A percentile compares a stretch with the other conserved stretches of the same genome.
Evolutionary conservation across 2,888 invertebrate genomes (phyloP).

Genomic region (Sturmia bella): DNA sequence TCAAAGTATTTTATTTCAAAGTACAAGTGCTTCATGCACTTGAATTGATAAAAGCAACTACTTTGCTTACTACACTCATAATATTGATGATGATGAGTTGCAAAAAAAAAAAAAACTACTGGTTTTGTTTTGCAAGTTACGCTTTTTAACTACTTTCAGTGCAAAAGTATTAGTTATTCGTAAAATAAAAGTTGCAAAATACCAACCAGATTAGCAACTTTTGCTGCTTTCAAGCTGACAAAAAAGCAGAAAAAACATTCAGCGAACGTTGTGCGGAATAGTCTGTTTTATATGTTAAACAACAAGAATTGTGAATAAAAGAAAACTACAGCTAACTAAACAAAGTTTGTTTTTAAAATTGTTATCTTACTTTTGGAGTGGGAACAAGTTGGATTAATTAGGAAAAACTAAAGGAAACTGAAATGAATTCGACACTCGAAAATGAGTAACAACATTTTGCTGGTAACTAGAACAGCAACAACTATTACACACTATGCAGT

Average conservation of each 20-base stretch:
- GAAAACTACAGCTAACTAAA: neutral
- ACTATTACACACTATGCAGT: no score
- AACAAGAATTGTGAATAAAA: neutral
- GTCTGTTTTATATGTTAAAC: neutral
- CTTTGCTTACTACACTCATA: slow-evolving; percentile 22
- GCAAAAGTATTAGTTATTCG: neutral
- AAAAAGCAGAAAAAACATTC: neutral
- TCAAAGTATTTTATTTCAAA: slow-evolving; percentile 40
- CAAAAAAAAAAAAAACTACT: slow-evolving; percentile 7
- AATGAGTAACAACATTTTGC: no score
- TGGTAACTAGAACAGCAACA: no score
- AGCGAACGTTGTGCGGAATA: slow-evolving; percentile 9
- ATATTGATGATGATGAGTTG: slow-evolving; percentile 14
- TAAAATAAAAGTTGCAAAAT: slow-evolving; percentile 9
- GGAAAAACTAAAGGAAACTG: no score
- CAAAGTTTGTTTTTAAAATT: no score
- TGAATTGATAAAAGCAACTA: slow-evolving; percentile 35
- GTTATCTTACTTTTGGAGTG: no score
- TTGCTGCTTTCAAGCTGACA: slow-evolving; percentile 18
- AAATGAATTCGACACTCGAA: no score
- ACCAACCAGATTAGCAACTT: slow-evolving; percentile 47
- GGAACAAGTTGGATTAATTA: no score
- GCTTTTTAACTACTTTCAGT: neutral
- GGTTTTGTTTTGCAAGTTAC: neutral
- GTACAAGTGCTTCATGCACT: slow-evolving; percentile 57